phyloP scores from a whole-genome alignment of 2,113 vertebrate species.

The Aix galericulata region DNA sequence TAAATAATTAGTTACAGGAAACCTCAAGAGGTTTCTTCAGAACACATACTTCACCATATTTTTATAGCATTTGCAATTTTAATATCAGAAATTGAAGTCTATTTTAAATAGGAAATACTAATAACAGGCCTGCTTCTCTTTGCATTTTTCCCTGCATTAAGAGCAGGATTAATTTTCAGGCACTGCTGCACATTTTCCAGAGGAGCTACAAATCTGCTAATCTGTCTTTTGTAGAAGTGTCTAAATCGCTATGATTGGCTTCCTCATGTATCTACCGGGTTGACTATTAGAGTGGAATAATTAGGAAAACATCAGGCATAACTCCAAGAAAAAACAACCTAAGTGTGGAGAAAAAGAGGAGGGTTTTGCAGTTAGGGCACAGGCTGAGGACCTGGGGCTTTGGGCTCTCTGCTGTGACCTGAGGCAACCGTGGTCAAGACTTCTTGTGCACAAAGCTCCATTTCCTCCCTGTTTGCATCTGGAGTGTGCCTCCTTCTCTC shows the following conservation, averaged over 20 bases:
- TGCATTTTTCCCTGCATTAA: constrained; percentile 1
- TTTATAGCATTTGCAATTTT: constrained; percentile 31
- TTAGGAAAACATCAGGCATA: constrained; percentile 23
- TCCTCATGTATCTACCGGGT: constrained; percentile 6
- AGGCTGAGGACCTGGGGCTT: background rate
- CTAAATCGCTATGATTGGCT: constrained; percentile 1
- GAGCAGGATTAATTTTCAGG: constrained; percentile 50
- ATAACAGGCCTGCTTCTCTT: constrained; percentile 44
- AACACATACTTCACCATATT: constrained; percentile 9
- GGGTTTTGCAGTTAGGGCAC: background rate
- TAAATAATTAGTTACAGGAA: constrained; percentile 58
- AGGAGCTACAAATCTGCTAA: constrained; percentile 48
- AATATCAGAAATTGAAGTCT: constrained; percentile 26
- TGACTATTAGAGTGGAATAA: constrained; percentile 19
- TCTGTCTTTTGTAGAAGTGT: constrained; percentile 41
- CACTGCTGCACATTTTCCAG: constrained; percentile 32
- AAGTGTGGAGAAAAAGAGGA: background rate
- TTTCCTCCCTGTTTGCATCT: background rate
- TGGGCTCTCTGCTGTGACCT: background rate
- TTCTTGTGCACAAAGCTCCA: background rate
- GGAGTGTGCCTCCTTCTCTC: background rate
- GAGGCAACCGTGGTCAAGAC: accelerated
- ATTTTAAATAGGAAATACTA: constrained; percentile 65
- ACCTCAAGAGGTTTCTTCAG: constrained; percentile 39
- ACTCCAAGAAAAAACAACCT: constrained; percentile 1